These are phyloP conservation scores for Eurytoma californica DNA, from an alignment of 2,888 invertebrate genomes.

Conservation along the genomic window DNA sequence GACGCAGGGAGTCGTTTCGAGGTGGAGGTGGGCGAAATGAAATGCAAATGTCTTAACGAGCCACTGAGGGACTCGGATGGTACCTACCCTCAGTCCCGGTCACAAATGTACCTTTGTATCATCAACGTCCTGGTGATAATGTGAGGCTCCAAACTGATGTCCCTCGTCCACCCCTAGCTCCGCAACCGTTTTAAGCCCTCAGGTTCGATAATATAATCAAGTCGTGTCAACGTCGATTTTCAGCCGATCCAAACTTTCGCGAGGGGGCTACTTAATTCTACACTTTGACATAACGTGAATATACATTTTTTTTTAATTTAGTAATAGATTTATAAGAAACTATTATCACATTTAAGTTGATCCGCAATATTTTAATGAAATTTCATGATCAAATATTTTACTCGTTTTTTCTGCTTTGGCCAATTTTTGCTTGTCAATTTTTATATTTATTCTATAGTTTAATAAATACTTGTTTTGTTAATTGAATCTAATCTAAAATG, in stretches of 20 bases:
- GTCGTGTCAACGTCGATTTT: background rate
- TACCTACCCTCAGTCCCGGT: constrained; percentile 66
- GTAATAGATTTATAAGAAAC: no score
- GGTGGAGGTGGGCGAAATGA: constrained; percentile 69
- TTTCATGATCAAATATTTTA: no score
- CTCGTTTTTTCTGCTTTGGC: no score
- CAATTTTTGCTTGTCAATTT: no score
- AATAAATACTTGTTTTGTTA: no score
- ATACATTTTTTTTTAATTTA: background rate
- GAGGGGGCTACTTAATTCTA: background rate
- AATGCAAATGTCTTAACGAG: constrained; percentile 76
- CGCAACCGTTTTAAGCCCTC: background rate
- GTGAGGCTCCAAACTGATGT: constrained; percentile 46
- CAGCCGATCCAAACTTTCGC: background rate
- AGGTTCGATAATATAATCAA: constrained; percentile 28
- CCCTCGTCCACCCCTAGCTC: background rate
- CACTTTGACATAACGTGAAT: background rate
- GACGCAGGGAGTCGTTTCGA: background rate
- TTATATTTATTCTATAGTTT: no score
- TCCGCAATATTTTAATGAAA: no score
- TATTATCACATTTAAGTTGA: no score
- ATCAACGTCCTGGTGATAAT: constrained; percentile 65
- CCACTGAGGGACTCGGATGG: constrained; percentile 72
- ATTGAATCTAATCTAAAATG: no score
- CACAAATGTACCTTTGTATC: constrained; percentile 71